These are phyloP conservation scores for Tympanoctomys barrerae DNA, from an alignment of 2,797 vertebrate species.

Conservation along the genomic window DNA sequence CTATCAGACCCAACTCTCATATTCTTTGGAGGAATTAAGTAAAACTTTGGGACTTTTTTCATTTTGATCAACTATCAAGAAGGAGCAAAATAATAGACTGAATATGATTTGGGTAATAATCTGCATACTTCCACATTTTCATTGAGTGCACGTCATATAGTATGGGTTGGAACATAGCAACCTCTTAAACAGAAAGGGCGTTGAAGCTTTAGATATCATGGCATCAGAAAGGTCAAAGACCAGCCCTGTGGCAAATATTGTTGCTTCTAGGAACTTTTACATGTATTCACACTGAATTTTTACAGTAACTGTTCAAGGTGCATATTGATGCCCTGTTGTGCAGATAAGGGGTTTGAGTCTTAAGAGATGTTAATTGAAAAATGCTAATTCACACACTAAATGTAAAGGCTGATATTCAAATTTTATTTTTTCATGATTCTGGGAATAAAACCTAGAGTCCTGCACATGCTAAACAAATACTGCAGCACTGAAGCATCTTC, in stretches of 20 bases:
- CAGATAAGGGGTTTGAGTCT: neutral
- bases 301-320: conserved; percentile 21
- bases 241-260: neutral
- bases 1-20: conserved; percentile 4
- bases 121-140: conserved; percentile 6
- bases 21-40: conserved; percentile 63
- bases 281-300: conserved; percentile 27
- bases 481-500: neutral
- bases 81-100: conserved; percentile 34
- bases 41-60: conserved; percentile 45
- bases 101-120: conserved; percentile 2
- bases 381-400: conserved; percentile 15
- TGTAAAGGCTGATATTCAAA: conserved; percentile 15
- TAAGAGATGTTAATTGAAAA: conserved; percentile 11
- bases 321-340: conserved; percentile 41
- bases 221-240: neutral
- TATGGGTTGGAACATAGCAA: conserved; percentile 33
- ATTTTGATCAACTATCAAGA: conserved; percentile 40
- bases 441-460: neutral
- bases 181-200: conserved; percentile 23
- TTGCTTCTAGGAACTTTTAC: conserved; percentile 19
- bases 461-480: neutral
- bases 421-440: neutral
- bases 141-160: neutral
- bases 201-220: neutral